A percentile compares a stretch with the other conserved stretches of the same genome.
Evolutionary conservation across 1,140 invertebrate species (phyloP).

Genomic region (Lasioglossum albipes): DNA sequence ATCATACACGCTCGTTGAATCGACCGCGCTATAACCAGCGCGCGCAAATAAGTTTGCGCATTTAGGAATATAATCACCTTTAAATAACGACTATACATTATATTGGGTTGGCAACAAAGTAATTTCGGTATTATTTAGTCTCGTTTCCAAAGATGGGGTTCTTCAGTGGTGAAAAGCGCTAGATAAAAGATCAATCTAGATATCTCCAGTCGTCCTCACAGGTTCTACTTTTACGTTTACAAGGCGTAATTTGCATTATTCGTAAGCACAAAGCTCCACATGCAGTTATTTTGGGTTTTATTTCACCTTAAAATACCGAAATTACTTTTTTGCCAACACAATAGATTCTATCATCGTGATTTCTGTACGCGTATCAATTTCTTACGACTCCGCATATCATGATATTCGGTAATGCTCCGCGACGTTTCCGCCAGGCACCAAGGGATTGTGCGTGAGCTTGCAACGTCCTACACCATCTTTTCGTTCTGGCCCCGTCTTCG

Average conservation of each 20-base stretch:
- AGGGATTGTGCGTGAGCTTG: conserved; percentile 94
- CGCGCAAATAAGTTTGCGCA: neutral
- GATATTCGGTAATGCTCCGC: conserved; percentile 96
- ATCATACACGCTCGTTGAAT: conserved; percentile 33
- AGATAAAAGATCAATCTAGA: no score
- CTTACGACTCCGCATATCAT: conserved; percentile 90
- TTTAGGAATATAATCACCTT: conserved; percentile 29
- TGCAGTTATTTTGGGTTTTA: no score
- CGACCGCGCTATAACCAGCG: neutral
- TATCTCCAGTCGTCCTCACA: no score
- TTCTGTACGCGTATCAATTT: conserved; percentile 56
- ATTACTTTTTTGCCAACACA: no score
- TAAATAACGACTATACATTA: conserved; percentile 32
- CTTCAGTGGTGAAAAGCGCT: no score
- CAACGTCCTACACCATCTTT: conserved; percentile 92
- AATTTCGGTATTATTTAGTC: no score
- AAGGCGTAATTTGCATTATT: no score
- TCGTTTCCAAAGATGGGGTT: no score
- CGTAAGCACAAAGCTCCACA: no score
- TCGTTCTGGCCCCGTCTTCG: conserved; percentile 91
- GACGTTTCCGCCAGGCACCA: conserved; percentile 93
- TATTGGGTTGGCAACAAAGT: neutral
- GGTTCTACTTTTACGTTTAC: no score
- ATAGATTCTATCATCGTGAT: neutral
- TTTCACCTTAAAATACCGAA: no score